Evolutionary conservation across 2,888 invertebrate genomes (phyloP).

Genomic region (Cremastinae sp.): DNA sequence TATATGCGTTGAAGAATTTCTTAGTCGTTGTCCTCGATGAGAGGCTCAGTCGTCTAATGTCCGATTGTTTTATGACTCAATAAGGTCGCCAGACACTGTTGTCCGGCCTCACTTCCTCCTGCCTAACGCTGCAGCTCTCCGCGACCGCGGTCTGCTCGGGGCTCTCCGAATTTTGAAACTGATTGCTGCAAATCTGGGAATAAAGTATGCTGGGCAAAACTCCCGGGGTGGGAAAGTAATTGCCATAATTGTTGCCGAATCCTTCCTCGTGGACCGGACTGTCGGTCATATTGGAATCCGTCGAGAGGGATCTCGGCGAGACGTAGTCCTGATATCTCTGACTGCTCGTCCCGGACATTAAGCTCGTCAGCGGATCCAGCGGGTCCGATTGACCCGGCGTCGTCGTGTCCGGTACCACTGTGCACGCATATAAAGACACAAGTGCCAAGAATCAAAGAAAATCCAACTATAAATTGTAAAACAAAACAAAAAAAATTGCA

Average conservation of each 20-base stretch:
- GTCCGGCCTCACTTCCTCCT: constrained; percentile 78
- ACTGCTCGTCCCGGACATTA: constrained; percentile 71
- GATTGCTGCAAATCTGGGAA: constrained; percentile 89
- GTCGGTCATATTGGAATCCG: constrained; percentile 91
- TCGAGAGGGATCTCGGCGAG: constrained; percentile 88
- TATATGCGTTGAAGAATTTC: constrained; percentile 32
- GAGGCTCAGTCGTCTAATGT: constrained; percentile 24
- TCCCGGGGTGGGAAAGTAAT: constrained; percentile 84
- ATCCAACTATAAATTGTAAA: background rate
- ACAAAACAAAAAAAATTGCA: background rate
- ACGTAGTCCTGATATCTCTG: constrained; percentile 79
- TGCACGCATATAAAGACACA: constrained; percentile 7
- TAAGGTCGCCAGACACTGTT: constrained; percentile 80
- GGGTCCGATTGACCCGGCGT: constrained; percentile 80
- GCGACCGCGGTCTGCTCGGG: constrained; percentile 77
- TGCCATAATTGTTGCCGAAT: constrained; percentile 83
- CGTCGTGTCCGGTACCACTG: constrained; percentile 89
- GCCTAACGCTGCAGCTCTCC: constrained; percentile 77
- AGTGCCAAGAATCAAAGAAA: background rate
- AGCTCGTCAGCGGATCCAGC: constrained; percentile 76
- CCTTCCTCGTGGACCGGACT: constrained; percentile 90
- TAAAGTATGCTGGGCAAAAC: constrained; percentile 91
- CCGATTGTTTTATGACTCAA: constrained; percentile 66
- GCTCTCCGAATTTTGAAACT: constrained; percentile 77
- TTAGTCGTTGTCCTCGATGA: constrained; percentile 28